phyloP scores from a whole-genome alignment of 2,888 invertebrate genomes.

The Amiota mariae region DNA sequence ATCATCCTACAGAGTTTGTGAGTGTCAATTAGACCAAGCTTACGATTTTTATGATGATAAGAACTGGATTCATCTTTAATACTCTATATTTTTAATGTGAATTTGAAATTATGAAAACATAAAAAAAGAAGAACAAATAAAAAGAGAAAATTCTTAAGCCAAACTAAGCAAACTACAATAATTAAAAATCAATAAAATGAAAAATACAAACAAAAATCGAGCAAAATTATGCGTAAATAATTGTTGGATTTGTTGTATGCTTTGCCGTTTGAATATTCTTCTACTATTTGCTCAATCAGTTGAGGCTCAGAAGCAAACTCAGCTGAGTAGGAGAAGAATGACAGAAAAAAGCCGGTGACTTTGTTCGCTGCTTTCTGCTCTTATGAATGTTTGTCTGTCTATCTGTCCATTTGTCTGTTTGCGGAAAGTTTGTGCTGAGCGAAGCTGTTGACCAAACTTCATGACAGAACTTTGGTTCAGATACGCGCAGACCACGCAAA shows the following conservation, averaged over 20 bases:
- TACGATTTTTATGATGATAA: neutral
- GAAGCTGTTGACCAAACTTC: slow-evolving; percentile 64
- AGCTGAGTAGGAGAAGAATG: neutral
- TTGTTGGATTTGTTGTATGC: slow-evolving; percentile 49
- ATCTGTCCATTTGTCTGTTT: slow-evolving; percentile 37
- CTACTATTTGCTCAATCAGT: neutral
- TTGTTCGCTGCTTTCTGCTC: slow-evolving; percentile 4
- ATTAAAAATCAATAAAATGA: neutral
- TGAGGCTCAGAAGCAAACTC: neutral
- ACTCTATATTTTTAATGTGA: no score
- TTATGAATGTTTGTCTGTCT: slow-evolving; percentile 36
- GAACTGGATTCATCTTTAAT: no score
- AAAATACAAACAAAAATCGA: slow-evolving; percentile 7
- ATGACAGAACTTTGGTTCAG: slow-evolving; percentile 56
- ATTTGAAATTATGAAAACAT: no score
- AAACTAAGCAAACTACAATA: neutral
- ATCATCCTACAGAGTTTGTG: neutral
- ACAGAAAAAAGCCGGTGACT: neutral
- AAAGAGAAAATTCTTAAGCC: neutral
- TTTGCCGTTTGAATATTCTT: slow-evolving; percentile 3
- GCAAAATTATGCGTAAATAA: slow-evolving; percentile 52
- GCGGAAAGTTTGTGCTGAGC: slow-evolving; percentile 32
- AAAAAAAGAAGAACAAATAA: no score
- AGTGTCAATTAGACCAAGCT: neutral
- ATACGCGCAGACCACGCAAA: slow-evolving; percentile 59